A percentile compares a stretch with the other conserved stretches of the same genome.
These are phyloP conservation scores for Harpalus rubripes DNA, from an alignment of 2,888 invertebrate species.

Conservation along the genomic window DNA sequence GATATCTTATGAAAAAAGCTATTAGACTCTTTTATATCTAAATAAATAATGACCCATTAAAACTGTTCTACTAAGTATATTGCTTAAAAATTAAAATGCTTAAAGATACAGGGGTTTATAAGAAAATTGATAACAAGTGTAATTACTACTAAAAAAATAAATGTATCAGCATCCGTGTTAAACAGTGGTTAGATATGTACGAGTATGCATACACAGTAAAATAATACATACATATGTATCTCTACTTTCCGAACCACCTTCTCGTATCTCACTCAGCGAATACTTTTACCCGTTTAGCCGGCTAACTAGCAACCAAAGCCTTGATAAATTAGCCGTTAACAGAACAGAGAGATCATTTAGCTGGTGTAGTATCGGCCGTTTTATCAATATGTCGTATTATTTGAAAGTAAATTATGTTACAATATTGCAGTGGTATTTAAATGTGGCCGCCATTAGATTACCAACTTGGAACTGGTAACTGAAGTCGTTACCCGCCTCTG, in stretches of 20 bases:
- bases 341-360: constrained; percentile 54
- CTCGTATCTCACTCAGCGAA: constrained; percentile 49
- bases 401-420: constrained; percentile 66
- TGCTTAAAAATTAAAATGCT: not conserved
- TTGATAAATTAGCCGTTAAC: constrained; percentile 52
- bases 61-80: not conserved
- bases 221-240: constrained; percentile 40
- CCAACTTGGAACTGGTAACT: constrained; percentile 8
- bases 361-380: constrained; percentile 27
- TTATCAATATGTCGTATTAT: constrained; percentile 62
- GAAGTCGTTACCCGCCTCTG: constrained; percentile 17
- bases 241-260: constrained; percentile 19
- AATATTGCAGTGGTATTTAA: constrained; percentile 65
- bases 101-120: not conserved
- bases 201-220: constrained; percentile 22
- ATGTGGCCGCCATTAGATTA: constrained; percentile 44
- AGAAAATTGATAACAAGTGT: constrained; percentile 19
- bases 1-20: not conserved
- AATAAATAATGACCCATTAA: constrained; percentile 1
- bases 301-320: constrained; percentile 39
- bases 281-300: constrained; percentile 38
- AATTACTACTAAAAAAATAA: constrained; percentile 29
- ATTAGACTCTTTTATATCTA: not conserved
- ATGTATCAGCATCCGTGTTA: constrained; percentile 13
- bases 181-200: constrained; percentile 10